These are phyloP conservation scores for Apamea monoglypha DNA, from an alignment of 2,888 invertebrate genomes.

Conservation along the genomic window DNA sequence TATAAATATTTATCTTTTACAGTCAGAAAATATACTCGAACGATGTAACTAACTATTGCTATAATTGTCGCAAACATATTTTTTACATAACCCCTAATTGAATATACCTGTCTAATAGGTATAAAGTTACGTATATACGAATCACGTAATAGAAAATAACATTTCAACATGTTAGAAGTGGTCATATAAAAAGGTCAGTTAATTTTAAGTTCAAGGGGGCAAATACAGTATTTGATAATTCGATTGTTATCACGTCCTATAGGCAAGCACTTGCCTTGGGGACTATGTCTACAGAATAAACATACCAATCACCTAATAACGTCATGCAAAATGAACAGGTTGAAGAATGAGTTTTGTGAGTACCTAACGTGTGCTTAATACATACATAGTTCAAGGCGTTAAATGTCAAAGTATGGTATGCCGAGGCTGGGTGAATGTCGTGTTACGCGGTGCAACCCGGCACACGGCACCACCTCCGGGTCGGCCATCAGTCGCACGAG, in stretches of 20 bases:
- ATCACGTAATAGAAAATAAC: constrained; percentile 68
- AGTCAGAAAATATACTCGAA: constrained; percentile 28
- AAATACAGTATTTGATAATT: constrained; percentile 26
- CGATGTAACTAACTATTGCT: constrained; percentile 38
- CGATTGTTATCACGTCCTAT: constrained; percentile 10
- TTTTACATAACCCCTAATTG: constrained; percentile 65
- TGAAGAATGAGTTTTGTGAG: constrained; percentile 46
- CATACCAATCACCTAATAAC: constrained; percentile 9
- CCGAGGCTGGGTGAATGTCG: constrained; percentile 77
- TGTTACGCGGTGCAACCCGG: constrained; percentile 54
- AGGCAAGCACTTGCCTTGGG: neutral
- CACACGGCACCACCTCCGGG: constrained; percentile 64
- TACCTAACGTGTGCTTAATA: constrained; percentile 52
- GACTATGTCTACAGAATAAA: neutral
- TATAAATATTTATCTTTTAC: constrained; percentile 34
- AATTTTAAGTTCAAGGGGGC: constrained; percentile 74
- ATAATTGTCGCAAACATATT: constrained; percentile 59
- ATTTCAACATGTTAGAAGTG: constrained; percentile 62
- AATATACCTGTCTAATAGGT: constrained; percentile 55
- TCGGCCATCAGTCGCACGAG: constrained; percentile 42
- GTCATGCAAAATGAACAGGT: constrained; percentile 41
- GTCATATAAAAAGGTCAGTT: constrained; percentile 67
- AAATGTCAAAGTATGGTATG: constrained; percentile 78
- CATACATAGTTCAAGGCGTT: constrained; percentile 72
- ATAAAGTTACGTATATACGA: constrained; percentile 62